Conservation (phyloP, 1,140 invertebrate species). For the Chrysoperla carnea region DNA sequence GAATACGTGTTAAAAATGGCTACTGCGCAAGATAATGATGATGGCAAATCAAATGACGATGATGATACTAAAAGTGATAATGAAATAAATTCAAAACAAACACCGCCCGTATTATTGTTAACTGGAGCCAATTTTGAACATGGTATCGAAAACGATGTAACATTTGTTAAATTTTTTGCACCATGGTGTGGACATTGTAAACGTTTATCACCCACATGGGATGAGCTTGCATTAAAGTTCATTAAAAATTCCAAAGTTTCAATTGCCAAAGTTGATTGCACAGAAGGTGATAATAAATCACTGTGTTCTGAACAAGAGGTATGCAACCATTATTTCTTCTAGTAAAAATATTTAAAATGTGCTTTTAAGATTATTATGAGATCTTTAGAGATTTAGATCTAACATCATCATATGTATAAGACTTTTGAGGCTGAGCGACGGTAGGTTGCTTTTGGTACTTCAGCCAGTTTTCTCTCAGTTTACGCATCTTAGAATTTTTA, state of each 20-base stretch:
- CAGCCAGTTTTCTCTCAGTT: no score
- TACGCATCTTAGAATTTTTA: no score
- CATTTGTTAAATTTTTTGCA: constrained; percentile 63
- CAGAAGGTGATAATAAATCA: constrained; percentile 32
- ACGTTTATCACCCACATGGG: constrained; percentile 48
- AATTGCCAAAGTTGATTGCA: constrained; percentile 57
- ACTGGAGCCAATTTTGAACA: constrained; percentile 49
- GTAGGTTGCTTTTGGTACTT: no score
- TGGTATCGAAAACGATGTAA: constrained; percentile 38
- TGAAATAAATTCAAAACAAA: constrained; percentile 7
- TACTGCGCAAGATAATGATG: constrained; percentile 17
- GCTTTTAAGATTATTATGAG: no score
- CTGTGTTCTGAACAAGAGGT: constrained; percentile 48
- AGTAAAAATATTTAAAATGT: not conserved
- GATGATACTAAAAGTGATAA: constrained; percentile 10
- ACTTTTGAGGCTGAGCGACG: no score
- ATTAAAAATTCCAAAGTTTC: constrained; percentile 28
- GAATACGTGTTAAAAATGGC: constrained; percentile 42
- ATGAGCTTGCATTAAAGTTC: constrained; percentile 47
- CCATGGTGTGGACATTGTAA: constrained; percentile 65
- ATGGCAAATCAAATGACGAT: constrained; percentile 11
- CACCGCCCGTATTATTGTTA: constrained; percentile 27
- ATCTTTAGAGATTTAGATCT: no score
- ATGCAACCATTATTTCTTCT: constrained; percentile 6
- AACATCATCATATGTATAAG: no score